Percentiles rank a stretch among this genome's conserved stretches.
phyloP scores from a whole-genome alignment of 2,113 vertebrate genomes.

The Scartelaos histophorus region DNA sequence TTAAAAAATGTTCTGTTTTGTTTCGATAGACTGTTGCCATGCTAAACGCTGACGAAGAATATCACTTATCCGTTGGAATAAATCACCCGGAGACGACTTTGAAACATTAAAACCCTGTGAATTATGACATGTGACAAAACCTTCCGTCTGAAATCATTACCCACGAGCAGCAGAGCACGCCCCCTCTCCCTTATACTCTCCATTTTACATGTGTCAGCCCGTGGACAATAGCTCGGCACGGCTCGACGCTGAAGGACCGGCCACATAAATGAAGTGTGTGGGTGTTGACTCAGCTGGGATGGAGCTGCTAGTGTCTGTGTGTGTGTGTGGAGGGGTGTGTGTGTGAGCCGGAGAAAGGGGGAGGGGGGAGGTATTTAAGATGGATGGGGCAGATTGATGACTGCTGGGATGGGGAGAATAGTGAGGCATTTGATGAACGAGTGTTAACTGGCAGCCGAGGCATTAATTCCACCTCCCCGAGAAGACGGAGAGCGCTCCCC shows the following conservation, averaged over 20 bases:
- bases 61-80: too few relatives aligned
- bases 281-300: conserved; percentile 79
- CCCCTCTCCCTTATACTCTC: background rate
- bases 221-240: conserved; percentile 36
- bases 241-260: conserved; percentile 49
- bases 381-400: conserved; percentile 70
- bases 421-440: conserved; percentile 77
- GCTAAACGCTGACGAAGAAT: too few relatives aligned
- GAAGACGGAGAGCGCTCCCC: conserved; percentile 72
- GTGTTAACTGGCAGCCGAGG: conserved; percentile 72
- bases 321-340: background rate
- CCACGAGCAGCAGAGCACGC: background rate
- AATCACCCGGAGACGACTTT: background rate
- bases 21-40: too few relatives aligned
- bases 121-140: background rate
- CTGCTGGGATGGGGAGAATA: conserved; percentile 60
- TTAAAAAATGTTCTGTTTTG: too few relatives aligned
- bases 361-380: conserved; percentile 26
- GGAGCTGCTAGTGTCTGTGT: conserved; percentile 12
- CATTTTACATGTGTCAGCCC: conserved; percentile 19
- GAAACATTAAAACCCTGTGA: background rate
- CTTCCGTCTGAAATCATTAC: background rate
- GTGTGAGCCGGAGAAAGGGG: too few relatives aligned
- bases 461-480: conserved; percentile 72
- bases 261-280: conserved; percentile 73